Conservation (phyloP, 2,797 vertebrate genomes). For the Xenopus petersii region DNA sequence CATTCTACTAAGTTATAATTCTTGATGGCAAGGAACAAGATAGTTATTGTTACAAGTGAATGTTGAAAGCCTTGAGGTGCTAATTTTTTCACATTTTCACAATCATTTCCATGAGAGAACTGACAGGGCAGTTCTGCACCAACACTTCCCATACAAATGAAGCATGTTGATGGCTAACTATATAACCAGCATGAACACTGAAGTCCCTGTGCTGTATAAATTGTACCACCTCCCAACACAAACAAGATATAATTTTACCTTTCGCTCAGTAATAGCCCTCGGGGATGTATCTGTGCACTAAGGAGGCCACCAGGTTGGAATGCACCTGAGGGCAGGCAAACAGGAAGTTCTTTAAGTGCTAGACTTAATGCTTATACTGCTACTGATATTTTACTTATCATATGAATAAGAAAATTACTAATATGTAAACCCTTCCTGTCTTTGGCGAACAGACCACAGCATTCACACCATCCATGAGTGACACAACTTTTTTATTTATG, state of each 20-base stretch:
- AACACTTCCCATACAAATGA: neutral
- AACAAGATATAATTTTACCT: constrained; percentile 54
- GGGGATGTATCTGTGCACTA: constrained; percentile 51
- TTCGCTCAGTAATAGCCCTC: constrained; percentile 53
- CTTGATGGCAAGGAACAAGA: too few relatives aligned
- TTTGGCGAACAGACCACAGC: too few relatives aligned
- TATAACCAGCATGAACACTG: constrained; percentile 31
- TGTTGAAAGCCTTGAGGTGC: too few relatives aligned
- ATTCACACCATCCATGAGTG: too few relatives aligned
- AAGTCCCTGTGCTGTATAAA: constrained; percentile 49
- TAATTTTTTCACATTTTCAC: too few relatives aligned
- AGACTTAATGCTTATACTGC: constrained; percentile 9
- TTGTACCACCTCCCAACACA: constrained; percentile 35
- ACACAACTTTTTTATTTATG: too few relatives aligned
- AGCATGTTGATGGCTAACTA: constrained; percentile 12
- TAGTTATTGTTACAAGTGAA: too few relatives aligned
- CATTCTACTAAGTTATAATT: too few relatives aligned
- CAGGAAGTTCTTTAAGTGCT: constrained; percentile 53
- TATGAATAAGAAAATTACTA: constrained; percentile 42
- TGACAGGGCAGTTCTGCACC: too few relatives aligned
- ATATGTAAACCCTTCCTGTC: constrained; percentile 8
- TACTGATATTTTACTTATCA: constrained; percentile 20
- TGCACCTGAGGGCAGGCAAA: constrained; percentile 54
- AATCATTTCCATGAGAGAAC: too few relatives aligned
- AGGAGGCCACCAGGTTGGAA: constrained; percentile 58